Evolutionary conservation across 2,797 vertebrate species (phyloP).

Genomic region (Megaceryle alcyon): DNA sequence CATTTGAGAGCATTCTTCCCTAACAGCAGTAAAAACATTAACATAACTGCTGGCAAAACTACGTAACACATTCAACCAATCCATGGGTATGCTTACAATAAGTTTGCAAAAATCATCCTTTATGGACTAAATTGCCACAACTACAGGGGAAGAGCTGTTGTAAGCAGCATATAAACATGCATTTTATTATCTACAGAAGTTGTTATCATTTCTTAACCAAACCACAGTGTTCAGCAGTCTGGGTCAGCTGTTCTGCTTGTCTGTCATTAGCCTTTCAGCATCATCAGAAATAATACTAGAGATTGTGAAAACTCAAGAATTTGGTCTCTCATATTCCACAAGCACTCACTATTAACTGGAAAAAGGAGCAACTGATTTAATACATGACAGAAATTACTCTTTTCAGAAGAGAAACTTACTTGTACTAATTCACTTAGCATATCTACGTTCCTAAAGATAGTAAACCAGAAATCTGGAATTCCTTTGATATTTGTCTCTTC

Average conservation of each 20-base stretch:
- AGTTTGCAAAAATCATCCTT: background rate
- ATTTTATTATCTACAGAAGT: background rate
- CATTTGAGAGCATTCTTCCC: background rate
- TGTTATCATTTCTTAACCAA: background rate
- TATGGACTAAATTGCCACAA: background rate
- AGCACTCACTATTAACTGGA: background rate
- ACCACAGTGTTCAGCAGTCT: background rate
- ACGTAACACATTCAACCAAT: background rate
- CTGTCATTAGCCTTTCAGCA: background rate
- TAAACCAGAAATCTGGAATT: conserved; percentile 98
- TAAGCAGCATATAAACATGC: background rate
- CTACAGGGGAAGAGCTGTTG: background rate
- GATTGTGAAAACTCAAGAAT: background rate
- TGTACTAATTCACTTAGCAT: conserved; percentile 95
- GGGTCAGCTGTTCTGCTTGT: background rate
- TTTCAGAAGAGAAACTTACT: conserved; percentile 68
- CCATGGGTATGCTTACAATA: background rate
- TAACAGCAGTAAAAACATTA: background rate
- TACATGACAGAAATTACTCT: background rate
- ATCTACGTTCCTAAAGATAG: conserved; percentile 95
- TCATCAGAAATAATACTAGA: background rate
- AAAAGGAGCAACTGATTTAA: background rate
- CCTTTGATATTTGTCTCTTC: conserved; percentile 87
- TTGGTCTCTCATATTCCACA: background rate
- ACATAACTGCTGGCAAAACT: background rate